Evolutionary conservation across 2,888 invertebrate species (phyloP), one percentile per base, ranked within the genome.

Genomic region (Lasioglossum marginatum): DNA sequence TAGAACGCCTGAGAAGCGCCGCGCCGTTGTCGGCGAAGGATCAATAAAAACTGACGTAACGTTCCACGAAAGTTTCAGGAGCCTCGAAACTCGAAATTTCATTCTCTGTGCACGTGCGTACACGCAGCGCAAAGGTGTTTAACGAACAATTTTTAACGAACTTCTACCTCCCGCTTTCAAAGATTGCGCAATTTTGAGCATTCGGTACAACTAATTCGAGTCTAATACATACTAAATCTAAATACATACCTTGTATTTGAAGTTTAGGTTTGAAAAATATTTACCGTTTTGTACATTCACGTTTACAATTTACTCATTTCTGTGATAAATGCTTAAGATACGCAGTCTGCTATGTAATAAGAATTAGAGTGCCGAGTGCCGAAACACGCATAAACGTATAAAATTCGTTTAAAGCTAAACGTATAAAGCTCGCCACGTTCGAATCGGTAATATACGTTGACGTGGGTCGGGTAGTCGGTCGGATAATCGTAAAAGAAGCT

Each of bases 41-140:
- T 91, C 91, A 85, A 91, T 92, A 90, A 78, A 87, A 91, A 89
- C 86, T 91, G 91, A 92, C 85, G 90, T 85, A 91, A 92, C 60
- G 80, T 88, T 87, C 77, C 75, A 75, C 70, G 80, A 77, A 82
- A 85, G 52, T 91, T 90, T 90, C 86, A 71, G 84, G 70, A 73
- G 73, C 14, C 43, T 45, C 23, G 45, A 77, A n/a, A 37, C 77
- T 34, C 19, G 48, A 37, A 68, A 68, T 37, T 68, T 23, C 27
- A 48, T 82, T 43, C 63, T n/a, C 48, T 5, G 37, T 70, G 40
- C 71, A 70, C 40, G 66, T 27, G 70, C 60, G 40, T 37, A 10
- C 52, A 23, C 68, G 23, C 4, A 1, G 40, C 27, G 45, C 4
- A 66, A 77, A 34, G 34, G n/a, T 66, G 48, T 66, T n/a, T n/a